Evolutionary conservation across 2,113 vertebrate genomes (phyloP).

Genomic region (Peromyscus leucopus): DNA sequence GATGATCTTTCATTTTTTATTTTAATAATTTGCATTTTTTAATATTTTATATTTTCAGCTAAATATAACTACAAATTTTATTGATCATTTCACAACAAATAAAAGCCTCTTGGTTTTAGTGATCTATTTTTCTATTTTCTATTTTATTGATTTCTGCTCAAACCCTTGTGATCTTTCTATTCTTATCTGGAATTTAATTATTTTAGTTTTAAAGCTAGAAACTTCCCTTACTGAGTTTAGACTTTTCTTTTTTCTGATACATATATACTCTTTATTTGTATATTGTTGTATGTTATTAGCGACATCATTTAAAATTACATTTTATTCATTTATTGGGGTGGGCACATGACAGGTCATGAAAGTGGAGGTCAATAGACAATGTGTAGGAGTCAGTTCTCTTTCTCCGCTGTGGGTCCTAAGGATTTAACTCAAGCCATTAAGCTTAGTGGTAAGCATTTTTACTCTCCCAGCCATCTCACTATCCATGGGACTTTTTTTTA

Average conservation of each 20-base stretch:
- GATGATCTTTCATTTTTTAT: not conserved
- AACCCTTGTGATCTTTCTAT: not conserved
- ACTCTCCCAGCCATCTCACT: not conserved
- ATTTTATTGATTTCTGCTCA: no score
- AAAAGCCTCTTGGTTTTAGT: no score
- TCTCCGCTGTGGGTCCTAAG: not conserved
- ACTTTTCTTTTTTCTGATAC: not conserved
- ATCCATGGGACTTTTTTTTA: not conserved
- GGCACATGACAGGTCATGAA: not conserved
- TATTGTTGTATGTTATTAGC: not conserved
- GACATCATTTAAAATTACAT: not conserved
- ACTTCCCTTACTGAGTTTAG: not conserved
- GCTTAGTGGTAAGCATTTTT: not conserved
- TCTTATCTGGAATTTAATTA: not conserved
- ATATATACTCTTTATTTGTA: not conserved
- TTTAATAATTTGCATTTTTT: slow-evolving; percentile 33
- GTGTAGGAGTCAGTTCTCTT: not conserved
- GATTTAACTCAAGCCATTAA: not conserved
- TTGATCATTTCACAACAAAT: not conserved
- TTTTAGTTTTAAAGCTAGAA: slow-evolving; percentile 3
- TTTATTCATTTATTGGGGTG: not conserved
- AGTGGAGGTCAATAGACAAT: no score
- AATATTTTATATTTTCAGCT: not conserved
- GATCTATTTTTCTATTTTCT: not conserved
- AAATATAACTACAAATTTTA: slow-evolving; percentile 8